phyloP scores from a whole-genome alignment of 2,113 vertebrate genomes.

The Parus major region DNA sequence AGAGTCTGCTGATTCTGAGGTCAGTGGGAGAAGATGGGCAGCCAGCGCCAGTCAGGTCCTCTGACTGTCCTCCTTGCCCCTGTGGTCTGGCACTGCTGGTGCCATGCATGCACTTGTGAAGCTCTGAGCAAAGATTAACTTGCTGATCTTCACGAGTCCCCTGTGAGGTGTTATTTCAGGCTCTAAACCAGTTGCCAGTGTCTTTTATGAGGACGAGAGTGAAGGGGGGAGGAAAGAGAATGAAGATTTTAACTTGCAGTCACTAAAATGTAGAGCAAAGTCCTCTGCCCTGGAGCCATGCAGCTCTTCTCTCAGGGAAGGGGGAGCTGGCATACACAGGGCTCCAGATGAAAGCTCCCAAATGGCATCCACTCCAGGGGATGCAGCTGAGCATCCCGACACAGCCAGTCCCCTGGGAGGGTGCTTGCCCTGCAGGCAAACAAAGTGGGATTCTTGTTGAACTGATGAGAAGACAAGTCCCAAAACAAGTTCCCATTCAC shows the following conservation, averaged over 20 bases:
- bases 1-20: neutral
- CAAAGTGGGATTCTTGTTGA: conserved; percentile 15
- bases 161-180: conserved; percentile 59
- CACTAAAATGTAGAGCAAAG: conserved; percentile 42
- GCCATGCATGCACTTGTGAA: neutral
- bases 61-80: neutral
- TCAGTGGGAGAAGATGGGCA: neutral
- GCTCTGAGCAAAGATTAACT: conserved; percentile 34
- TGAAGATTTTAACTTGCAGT: conserved; percentile 19
- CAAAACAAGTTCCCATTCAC: neutral
- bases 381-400: neutral
- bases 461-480: conserved; percentile 8
- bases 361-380: neutral
- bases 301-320: neutral
- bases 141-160: conserved; percentile 16
- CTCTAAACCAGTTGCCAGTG: conserved; percentile 53
- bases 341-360: conserved; percentile 4
- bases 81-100: neutral
- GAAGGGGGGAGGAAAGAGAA: neutral
- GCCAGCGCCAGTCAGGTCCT: neutral
- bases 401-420: neutral
- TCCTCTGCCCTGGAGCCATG: conserved; percentile 9
- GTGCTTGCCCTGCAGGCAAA: conserved; percentile 15
- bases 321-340: neutral
- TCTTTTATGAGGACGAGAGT: conserved; percentile 39